A percentile compares a stretch with the other conserved stretches of the same genome.
These are phyloP conservation scores for Malacosoma neustria DNA, from an alignment of 2,888 invertebrate species.

Conservation along the genomic window DNA sequence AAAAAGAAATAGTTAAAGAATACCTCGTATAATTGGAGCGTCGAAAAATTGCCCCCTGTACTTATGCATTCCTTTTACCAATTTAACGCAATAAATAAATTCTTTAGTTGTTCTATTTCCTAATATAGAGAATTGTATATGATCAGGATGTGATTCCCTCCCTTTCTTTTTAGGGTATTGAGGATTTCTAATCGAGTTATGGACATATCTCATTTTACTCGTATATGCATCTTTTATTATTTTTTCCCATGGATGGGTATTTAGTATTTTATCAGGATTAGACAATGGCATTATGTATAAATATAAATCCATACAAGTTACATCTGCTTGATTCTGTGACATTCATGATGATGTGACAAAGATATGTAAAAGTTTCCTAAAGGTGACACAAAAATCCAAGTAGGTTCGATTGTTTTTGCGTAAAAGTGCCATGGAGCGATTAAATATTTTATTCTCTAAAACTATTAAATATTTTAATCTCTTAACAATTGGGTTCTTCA, in stretches of 20 bases:
- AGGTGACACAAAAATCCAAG: too few species aligned
- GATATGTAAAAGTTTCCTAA: too few species aligned
- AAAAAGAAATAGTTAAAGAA: slow-evolving; percentile 1
- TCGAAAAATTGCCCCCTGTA: slow-evolving; percentile 41
- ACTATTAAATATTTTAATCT: too few species aligned
- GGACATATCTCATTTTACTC: slow-evolving; percentile 35
- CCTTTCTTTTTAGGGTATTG: slow-evolving; percentile 31
- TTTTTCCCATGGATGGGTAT: slow-evolving; percentile 47
- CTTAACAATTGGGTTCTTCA: too few species aligned
- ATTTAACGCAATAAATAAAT: slow-evolving; percentile 44
- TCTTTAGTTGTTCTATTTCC: slow-evolving; percentile 48
- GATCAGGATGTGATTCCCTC: slow-evolving; percentile 15
- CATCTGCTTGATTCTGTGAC: too few species aligned
- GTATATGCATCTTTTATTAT: slow-evolving; percentile 31
- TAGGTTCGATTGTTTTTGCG: too few species aligned
- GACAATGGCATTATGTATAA: too few species aligned
- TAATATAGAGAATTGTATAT: slow-evolving; percentile 40
- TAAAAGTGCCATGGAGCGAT: too few species aligned
- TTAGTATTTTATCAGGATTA: too few species aligned
- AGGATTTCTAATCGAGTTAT: slow-evolving; percentile 50
- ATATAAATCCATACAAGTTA: too few species aligned
- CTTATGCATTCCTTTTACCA: slow-evolving; percentile 45
- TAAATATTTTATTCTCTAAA: too few species aligned
- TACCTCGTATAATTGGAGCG: slow-evolving; percentile 48
- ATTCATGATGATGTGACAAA: too few species aligned